Conservation (phyloP, 1,140 invertebrate genomes). For the Paracyclopina nana region DNA sequence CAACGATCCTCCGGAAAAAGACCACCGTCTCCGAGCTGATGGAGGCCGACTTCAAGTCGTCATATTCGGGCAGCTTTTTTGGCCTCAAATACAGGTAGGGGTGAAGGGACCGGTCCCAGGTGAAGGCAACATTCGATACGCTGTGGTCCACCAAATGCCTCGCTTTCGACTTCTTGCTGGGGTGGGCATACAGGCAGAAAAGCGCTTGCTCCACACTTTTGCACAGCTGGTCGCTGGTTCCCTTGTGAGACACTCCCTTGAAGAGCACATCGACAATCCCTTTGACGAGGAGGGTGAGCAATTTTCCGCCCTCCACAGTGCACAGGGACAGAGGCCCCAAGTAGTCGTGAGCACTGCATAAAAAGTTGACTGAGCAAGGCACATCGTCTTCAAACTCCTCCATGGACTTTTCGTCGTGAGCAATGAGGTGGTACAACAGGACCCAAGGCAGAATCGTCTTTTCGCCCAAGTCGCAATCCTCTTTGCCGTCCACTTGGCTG, state of each 20-base stretch:
- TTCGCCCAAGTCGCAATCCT: too few relatives aligned
- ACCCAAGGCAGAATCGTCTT: too few relatives aligned
- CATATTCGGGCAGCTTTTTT: constrained; percentile 54
- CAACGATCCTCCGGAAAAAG: constrained; percentile 50
- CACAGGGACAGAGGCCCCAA: constrained; percentile 6
- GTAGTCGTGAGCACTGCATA: constrained; percentile 7
- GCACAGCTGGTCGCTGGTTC: background rate
- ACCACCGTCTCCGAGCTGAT: constrained; percentile 53
- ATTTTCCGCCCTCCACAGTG: constrained; percentile 2
- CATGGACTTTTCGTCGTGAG: too few relatives aligned
- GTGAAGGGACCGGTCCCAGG: constrained; percentile 51
- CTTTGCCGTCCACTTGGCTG: background rate
- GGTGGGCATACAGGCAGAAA: constrained; percentile 68
- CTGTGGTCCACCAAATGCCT: constrained; percentile 55
- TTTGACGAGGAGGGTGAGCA: background rate
- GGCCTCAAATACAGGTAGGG: constrained; percentile 58
- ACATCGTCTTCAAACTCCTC: too few relatives aligned
- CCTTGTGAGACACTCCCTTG: background rate
- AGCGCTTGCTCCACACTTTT: constrained; percentile 64
- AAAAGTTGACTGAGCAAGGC: too few relatives aligned
- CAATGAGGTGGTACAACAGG: background rate
- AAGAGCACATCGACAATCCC: background rate
- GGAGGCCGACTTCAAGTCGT: constrained; percentile 46
- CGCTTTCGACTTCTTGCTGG: constrained; percentile 34
- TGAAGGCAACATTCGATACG: constrained; percentile 43